phyloP scores from a whole-genome alignment of 2,888 invertebrate genomes.

The Tetragonisca angustula region DNA sequence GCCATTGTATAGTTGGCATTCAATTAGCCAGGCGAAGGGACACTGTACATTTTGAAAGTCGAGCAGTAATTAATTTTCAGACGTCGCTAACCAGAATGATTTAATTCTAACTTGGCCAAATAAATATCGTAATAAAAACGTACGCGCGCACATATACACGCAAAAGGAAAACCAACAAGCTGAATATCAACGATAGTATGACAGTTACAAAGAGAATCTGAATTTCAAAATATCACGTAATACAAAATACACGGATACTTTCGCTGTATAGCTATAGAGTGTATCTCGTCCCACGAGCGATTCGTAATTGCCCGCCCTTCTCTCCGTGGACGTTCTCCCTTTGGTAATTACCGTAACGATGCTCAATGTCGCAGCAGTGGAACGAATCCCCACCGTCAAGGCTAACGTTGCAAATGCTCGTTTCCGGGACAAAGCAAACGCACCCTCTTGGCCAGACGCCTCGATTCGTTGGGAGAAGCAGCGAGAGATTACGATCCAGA shows the following conservation, averaged over 20 bases:
- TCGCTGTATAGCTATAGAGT: background rate
- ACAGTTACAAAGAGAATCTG: no score
- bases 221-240: no score
- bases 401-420: slow-evolving; percentile 5
- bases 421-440: background rate
- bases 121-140: no score
- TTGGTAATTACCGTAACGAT: slow-evolving; percentile 34
- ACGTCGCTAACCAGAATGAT: no score
- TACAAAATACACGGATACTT: background rate
- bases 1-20: no score
- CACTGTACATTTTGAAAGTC: no score
- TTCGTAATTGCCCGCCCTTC: slow-evolving; percentile 27
- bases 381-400: slow-evolving; percentile 2
- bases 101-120: no score
- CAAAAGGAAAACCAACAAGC: no score
- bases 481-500: slow-evolving; percentile 24
- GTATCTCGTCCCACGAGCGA: background rate
- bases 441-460: background rate
- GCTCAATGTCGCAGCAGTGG: slow-evolving; percentile 11
- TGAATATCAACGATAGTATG: no score
- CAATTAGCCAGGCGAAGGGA: no score
- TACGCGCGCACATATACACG: no score
- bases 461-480: background rate
- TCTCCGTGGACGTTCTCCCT: background rate
- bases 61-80: no score